These are phyloP conservation scores for Metacarcinus magister DNA, from an alignment of 2,888 invertebrate species.

Conservation along the genomic window DNA sequence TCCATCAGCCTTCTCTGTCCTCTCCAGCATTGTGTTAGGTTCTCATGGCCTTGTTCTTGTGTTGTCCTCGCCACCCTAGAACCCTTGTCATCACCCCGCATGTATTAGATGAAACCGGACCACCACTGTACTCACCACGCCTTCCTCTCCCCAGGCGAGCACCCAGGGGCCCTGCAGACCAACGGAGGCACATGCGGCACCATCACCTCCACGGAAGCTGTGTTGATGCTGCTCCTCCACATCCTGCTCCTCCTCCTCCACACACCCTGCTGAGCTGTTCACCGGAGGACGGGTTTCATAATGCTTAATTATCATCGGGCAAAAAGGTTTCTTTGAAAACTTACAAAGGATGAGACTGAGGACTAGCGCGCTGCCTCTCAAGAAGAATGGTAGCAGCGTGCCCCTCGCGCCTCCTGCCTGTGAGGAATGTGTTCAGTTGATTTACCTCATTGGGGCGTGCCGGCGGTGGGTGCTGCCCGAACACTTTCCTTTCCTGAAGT, in stretches of 20 bases:
- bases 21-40: too few species aligned
- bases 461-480: slow-evolving; percentile 1
- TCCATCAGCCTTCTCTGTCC: too few species aligned
- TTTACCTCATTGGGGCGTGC: neutral
- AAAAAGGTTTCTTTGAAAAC: neutral
- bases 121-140: neutral
- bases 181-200: slow-evolving; percentile 9
- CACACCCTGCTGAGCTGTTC: neutral
- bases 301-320: neutral
- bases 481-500: neutral
- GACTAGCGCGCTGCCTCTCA: neutral
- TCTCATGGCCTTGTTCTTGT: too few species aligned
- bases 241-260: neutral
- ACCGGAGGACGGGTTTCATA: neutral
- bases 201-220: neutral
- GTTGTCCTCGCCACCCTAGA: too few species aligned
- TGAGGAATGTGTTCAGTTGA: neutral
- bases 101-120: too few species aligned
- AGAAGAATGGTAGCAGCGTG: neutral
- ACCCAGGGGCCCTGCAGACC: slow-evolving; percentile 21
- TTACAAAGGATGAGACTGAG: neutral
- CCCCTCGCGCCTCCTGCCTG: slow-evolving; percentile 8
- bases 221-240: neutral
- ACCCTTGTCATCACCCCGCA: neutral
- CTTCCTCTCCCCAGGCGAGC: neutral